phyloP scores from a whole-genome alignment of 2,113 vertebrate species.

The Progne subis region DNA sequence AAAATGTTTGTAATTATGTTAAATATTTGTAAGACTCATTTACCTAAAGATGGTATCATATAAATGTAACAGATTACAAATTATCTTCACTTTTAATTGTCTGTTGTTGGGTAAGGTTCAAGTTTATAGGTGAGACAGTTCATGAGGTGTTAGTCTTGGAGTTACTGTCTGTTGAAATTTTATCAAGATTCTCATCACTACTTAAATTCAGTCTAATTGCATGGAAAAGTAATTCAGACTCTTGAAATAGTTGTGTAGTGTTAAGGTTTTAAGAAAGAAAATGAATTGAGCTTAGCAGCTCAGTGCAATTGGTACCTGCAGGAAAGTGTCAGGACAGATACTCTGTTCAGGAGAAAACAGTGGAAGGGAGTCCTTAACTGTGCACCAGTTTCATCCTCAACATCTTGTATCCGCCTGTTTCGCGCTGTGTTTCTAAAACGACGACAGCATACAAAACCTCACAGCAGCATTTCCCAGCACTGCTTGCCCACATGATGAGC shows the following conservation, averaged over 20 bases:
- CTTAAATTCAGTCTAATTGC: background rate
- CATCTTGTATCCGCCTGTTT: background rate
- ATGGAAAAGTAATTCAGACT: background rate
- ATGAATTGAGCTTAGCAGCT: background rate
- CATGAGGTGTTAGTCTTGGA: background rate
- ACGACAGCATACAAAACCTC: background rate
- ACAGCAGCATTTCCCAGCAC: background rate
- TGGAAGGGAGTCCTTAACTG: background rate
- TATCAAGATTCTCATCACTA: background rate
- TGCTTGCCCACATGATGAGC: fast-evolving
- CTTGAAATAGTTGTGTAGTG: background rate
- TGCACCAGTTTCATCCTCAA: background rate
- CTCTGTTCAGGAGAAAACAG: background rate
- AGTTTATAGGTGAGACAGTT: background rate
- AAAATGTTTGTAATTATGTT: background rate
- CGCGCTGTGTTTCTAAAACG: background rate
- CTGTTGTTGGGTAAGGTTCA: background rate
- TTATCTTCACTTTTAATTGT: background rate
- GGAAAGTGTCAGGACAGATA: background rate
- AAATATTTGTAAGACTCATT: background rate
- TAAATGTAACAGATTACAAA: background rate
- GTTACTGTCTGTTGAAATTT: background rate
- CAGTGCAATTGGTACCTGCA: background rate
- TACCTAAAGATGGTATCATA: background rate
- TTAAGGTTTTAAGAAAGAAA: background rate